Evolutionary conservation across 1,140 invertebrate species (phyloP).

Genomic region (Venturia canescens): DNA sequence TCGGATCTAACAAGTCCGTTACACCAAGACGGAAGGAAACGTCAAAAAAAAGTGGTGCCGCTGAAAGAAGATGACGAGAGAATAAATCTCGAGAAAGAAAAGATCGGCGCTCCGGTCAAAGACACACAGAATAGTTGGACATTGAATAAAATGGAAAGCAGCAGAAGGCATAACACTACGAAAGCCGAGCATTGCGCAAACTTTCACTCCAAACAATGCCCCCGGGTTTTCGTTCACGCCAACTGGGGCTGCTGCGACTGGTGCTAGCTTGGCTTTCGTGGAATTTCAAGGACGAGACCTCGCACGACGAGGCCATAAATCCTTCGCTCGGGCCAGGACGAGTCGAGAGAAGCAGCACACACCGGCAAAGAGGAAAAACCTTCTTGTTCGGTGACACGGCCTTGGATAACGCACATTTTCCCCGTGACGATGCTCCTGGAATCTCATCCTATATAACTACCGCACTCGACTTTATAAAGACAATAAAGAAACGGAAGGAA

Average conservation of each 20-base stretch:
- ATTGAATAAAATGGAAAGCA: conserved; percentile 42
- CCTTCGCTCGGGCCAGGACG: conserved; percentile 55
- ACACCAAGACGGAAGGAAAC: background rate
- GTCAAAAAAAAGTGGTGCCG: background rate
- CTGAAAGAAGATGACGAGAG: background rate
- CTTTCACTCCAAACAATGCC: conserved; percentile 67
- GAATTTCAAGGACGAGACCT: conserved; percentile 63
- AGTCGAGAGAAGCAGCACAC: conserved; percentile 36
- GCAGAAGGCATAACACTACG: background rate
- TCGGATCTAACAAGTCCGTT: background rate
- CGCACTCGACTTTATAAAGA: conserved; percentile 23
- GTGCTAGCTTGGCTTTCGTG: conserved; percentile 52
- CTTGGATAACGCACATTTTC: conserved; percentile 52
- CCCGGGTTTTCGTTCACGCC: conserved; percentile 47
- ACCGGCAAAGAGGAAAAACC: conserved; percentile 27
- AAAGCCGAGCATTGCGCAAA: conserved; percentile 64
- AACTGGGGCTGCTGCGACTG: conserved; percentile 44
- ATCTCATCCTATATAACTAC: conserved; percentile 30
- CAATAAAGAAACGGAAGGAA: conserved; percentile 12
- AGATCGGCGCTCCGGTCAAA: conserved; percentile 14
- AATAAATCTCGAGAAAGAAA: background rate
- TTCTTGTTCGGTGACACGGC: conserved; percentile 30
- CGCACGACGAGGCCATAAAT: conserved; percentile 64
- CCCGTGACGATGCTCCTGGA: conserved; percentile 31
- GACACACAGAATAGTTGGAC: background rate